These are phyloP conservation scores for Metaphire vulgaris DNA, from an alignment of 1,140 invertebrate species.

Conservation along the genomic window DNA sequence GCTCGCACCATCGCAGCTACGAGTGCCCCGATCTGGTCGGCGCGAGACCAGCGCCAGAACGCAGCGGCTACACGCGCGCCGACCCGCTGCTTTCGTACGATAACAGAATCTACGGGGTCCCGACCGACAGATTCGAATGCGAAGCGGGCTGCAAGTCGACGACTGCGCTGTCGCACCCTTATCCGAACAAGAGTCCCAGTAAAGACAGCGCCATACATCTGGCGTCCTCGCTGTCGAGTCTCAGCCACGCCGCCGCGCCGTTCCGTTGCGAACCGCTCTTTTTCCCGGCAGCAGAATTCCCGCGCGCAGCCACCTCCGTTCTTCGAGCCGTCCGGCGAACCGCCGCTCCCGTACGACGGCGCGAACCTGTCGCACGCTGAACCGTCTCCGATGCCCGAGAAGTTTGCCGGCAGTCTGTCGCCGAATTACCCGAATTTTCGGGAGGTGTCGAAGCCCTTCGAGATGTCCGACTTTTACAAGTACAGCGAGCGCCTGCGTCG, in stretches of 20 bases:
- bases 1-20: background rate
- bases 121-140: background rate
- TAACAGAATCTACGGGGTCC: background rate
- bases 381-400: background rate
- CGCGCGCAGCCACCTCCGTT: background rate
- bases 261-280: background rate
- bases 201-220: background rate
- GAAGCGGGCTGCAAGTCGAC: background rate
- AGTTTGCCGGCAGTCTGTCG: background rate
- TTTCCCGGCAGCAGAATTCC: background rate
- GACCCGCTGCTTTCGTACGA: background rate
- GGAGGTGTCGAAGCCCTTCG: constrained; percentile 89
- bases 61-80: background rate
- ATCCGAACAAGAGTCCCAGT: background rate
- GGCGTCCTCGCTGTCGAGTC: background rate
- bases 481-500: constrained; percentile 86
- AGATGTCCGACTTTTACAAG: constrained; percentile 95
- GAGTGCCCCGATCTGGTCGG: background rate
- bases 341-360: background rate
- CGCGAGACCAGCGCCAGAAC: background rate
- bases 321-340: background rate
- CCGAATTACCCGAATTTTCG: constrained; percentile 58
- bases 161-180: background rate
- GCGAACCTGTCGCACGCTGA: background rate
- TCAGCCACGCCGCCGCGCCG: background rate